Evolutionary conservation across 2,888 invertebrate genomes (phyloP).

Genomic region (Steromphala cineraria): DNA sequence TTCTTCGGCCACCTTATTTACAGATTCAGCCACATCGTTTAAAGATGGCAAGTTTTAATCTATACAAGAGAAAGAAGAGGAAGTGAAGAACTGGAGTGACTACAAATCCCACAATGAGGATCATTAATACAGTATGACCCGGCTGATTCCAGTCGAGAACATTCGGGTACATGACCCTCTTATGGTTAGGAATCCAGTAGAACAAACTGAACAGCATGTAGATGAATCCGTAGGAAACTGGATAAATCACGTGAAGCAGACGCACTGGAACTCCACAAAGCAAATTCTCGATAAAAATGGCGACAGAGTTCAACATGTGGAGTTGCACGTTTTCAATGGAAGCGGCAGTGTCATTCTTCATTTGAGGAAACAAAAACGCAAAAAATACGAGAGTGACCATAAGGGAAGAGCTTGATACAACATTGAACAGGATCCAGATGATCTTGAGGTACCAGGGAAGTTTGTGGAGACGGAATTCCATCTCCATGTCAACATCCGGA

Average conservation of each 20-base stretch:
- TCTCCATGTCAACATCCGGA: neutral
- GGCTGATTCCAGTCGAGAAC: slow-evolving; percentile 69
- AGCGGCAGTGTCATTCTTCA: neutral
- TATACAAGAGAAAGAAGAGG: slow-evolving; percentile 54
- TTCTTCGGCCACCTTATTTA: too few species aligned
- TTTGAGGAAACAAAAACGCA: slow-evolving; percentile 54
- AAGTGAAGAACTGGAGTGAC: slow-evolving; percentile 56
- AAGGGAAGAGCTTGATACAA: slow-evolving; percentile 48
- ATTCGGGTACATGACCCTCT: slow-evolving; percentile 62
- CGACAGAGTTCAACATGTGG: slow-evolving; percentile 65
- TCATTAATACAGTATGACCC: slow-evolving; percentile 48
- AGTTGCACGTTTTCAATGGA: slow-evolving; percentile 54
- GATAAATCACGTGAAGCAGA: slow-evolving; percentile 62
- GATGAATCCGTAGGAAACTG: slow-evolving; percentile 54
- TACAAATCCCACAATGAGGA: slow-evolving; percentile 50
- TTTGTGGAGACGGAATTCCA: neutral
- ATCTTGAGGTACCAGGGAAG: slow-evolving; percentile 38
- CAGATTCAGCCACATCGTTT: neutral
- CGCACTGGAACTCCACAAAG: slow-evolving; percentile 62
- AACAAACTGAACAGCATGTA: slow-evolving; percentile 65
- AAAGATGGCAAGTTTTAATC: slow-evolving; percentile 43
- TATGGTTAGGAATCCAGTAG: slow-evolving; percentile 64
- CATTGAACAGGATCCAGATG: slow-evolving; percentile 60
- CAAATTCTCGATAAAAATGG: slow-evolving; percentile 61
- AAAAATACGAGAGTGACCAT: slow-evolving; percentile 69